phyloP scores from a whole-genome alignment of 2,113 vertebrate genomes.

The Vulpes lagopus region DNA sequence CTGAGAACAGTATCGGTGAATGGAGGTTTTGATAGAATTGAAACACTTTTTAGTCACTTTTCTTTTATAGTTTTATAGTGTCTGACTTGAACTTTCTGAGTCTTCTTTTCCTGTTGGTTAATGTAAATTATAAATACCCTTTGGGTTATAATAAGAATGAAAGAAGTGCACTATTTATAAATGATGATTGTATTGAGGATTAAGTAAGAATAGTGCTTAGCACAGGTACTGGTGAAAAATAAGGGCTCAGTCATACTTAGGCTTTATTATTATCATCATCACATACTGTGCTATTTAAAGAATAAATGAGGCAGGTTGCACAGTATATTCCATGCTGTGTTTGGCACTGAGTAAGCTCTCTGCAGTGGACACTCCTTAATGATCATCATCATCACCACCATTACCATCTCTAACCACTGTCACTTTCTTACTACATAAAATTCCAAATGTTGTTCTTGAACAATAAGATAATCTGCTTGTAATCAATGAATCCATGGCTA shows the following conservation, averaged over 20 bases:
- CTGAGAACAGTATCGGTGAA: not conserved
- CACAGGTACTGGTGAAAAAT: not conserved
- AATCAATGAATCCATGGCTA: not conserved
- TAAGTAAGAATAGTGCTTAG: constrained; percentile 41
- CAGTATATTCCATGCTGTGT: not conserved
- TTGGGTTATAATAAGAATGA: not conserved
- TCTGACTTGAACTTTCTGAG: not conserved
- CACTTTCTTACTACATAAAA: not conserved
- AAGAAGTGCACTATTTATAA: not conserved
- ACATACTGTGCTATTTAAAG: not conserved
- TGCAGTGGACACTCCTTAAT: not conserved
- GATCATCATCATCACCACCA: not conserved
- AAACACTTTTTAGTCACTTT: constrained; percentile 8
- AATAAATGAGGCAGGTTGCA: not conserved
- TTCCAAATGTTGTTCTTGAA: not conserved
- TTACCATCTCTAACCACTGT: not conserved
- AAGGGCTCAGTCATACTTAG: not conserved
- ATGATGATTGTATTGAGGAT: not conserved
- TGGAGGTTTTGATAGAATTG: not conserved
- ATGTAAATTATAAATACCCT: not conserved
- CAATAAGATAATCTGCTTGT: not conserved
- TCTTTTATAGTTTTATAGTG: not conserved
- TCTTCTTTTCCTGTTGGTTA: not conserved
- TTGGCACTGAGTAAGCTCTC: not conserved
- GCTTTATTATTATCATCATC: not conserved